A percentile compares a stretch with the other conserved stretches of the same genome.
Evolutionary conservation across 2,888 invertebrate species (phyloP).

Genomic region (Trissonchulus latispiculum): DNA sequence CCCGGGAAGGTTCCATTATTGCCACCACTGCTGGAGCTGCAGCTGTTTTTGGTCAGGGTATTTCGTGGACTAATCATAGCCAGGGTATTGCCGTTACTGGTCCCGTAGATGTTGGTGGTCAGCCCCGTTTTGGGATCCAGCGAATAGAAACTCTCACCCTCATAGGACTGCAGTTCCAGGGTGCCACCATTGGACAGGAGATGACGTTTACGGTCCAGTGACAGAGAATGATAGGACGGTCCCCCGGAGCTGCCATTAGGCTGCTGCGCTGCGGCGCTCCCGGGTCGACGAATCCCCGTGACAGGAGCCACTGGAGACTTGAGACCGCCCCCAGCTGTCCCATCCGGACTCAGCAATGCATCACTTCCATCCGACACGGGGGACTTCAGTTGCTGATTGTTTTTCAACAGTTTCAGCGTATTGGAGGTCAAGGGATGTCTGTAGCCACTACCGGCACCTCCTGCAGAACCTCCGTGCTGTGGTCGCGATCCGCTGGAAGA

Average conservation of each 20-base stretch:
- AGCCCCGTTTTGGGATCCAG: not conserved
- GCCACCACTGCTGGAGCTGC: too few relatives aligned
- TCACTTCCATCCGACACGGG: not conserved
- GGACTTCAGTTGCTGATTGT: not conserved
- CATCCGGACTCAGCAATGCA: too few relatives aligned
- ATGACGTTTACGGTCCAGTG: conserved; percentile 33
- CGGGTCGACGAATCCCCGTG: conserved; percentile 11
- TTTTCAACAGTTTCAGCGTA: not conserved
- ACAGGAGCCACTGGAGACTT: not conserved
- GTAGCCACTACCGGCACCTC: not conserved
- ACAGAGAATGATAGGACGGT: conserved; percentile 29
- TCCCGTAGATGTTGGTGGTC: not conserved
- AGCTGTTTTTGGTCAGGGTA: conserved; percentile 20
- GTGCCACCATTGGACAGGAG: conserved; percentile 18
- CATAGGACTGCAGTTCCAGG: not conserved
- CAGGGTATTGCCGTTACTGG: not conserved
- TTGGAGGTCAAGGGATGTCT: not conserved
- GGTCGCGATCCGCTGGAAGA: not conserved
- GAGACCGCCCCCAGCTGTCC: not conserved
- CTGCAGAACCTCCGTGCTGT: not conserved
- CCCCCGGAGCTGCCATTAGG: not conserved
- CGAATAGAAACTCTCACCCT: conserved; percentile 4
- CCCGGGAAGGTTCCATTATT: too few relatives aligned
- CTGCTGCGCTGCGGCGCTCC: not conserved
- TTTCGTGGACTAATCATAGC: conserved; percentile 21